Evolutionary conservation across 2,797 vertebrate genomes (phyloP).

Genomic region (Pangasius djambal): DNA sequence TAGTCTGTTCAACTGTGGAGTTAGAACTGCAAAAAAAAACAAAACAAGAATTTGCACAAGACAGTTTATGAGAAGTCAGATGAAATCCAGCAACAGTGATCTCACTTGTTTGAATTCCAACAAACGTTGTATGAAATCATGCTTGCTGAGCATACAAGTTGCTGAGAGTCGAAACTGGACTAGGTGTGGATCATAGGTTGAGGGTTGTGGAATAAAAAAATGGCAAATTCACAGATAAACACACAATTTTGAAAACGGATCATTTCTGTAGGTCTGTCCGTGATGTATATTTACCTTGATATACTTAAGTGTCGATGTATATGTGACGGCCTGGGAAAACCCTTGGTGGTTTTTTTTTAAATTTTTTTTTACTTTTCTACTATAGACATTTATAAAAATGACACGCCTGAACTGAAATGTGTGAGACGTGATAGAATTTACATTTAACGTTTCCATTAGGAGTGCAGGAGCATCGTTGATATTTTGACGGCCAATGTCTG

Average conservation of each 20-base stretch:
- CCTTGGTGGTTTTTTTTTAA: neutral
- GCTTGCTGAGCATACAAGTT: neutral
- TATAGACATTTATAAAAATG: neutral
- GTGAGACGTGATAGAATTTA: neutral
- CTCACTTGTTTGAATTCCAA: neutral
- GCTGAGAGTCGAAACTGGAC: neutral
- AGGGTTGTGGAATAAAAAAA: neutral
- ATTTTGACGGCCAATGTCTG: neutral
- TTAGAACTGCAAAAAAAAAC: neutral
- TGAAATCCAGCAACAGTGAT: neutral
- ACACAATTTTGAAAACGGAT: neutral
- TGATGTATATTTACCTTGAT: neutral
- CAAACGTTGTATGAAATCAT: neutral
- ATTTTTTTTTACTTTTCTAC: neutral
- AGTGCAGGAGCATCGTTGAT: neutral
- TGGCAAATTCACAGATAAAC: neutral
- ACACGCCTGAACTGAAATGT: neutral
- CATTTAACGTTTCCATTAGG: neutral
- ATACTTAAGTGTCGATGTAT: neutral
- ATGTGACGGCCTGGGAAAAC: neutral
- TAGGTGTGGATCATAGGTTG: neutral
- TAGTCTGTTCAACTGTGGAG: neutral
- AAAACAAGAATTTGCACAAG: neutral
- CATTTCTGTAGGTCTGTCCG: neutral
- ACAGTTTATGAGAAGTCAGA: neutral